Evolutionary conservation across 2,797 vertebrate species (phyloP), one percentile per base, ranked within the genome.

Genomic region (Vireo griseus): DNA sequence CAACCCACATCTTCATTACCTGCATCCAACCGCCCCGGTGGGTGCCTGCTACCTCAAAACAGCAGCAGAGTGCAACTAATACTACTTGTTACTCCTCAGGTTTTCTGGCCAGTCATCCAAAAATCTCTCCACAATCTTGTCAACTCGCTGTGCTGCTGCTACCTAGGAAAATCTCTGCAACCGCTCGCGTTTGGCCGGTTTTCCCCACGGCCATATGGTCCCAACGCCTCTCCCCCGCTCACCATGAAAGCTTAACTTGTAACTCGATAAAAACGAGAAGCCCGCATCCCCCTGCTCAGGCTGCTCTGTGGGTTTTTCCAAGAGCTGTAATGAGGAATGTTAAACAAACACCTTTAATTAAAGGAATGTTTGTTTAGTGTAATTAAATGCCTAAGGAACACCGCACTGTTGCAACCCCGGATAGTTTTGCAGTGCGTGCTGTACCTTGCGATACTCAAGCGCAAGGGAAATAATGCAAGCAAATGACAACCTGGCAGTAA

Each of bases 261-360:
- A 88, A 90, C 39, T 93, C n/a, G 2, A 77, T 29, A 67, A 39
- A 93, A 95, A 86, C 1, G 48, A 88, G 78, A 66, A 85, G 78
- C 92, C 80, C 14, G 8, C 86, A 77, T 95, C 79, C 78, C 90
- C 83, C 84, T 31, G 83, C 65, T 89, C 94, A 19, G 50, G 89
- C 77, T 76, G 92, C 90, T 35, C 57, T 54, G 94, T 54, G 96
- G 94, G 92, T 94, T 96, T 96, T 97, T 97, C 94, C 96, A 75
- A 88, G 88, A 67, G 92, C 77, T 74, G 84, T 91, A 91, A 95
- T 76, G 88, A 95, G 84, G 95, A 96, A 95, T 92, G 94, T 93
- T 96, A 94, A 94, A 93, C 93, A 96, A 96, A 95, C 94, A 94
- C 91, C 93, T 96, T 96, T 96, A 95, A 96, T 96, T 95, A 96